Base-by-base conservation (phyloP, 2,888 invertebrate genomes). In the Clanis bilineata region DNA sequence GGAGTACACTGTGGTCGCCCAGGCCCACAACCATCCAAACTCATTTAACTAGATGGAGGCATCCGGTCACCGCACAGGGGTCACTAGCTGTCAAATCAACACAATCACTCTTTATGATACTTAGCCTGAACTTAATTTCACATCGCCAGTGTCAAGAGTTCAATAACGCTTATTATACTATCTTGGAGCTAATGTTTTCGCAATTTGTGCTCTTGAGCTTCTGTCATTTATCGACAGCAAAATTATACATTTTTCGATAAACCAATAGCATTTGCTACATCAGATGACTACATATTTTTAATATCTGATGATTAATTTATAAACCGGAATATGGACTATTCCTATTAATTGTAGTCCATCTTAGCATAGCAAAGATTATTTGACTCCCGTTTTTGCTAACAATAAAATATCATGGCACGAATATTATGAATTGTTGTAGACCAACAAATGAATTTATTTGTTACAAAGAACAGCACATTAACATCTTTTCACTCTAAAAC, bases 1-100 rank as follows among this genome's bases (percentile, higher is more conserved):
- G 15, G 25, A 51, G 51, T 51, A 18, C 32, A 18, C 63, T 67
- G 63, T 63, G 70, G 75, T 78, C 69, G 71, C 66, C 72, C 72
- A 76, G 68, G 71, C 66, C 68, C 68, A 62, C 69, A 70, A 65
- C 59, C 65, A 64, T 62, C 69, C 72, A 71, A 72, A 73, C 70
- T 72, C 68, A 70, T 74, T 73, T 71, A 79, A 75, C 73, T 73
- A 79, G 75, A 77, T 71, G 70, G 70, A 66, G 72, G 72, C 78
- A 73, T 81, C 79, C 80, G 80, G 76, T 71, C 74, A 76, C 75
- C 72, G 72, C 69, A 70, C 72, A 59, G 75, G 75, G 80, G 79
- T 80, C 79, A 77, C 74, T 73, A 71, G 70, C 74, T 78, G 74
- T 77, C 77, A 76, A 72, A 77, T 75, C 68, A 66, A 72, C 70